Base-by-base conservation (phyloP, 2,888 invertebrate species). In the Melanotus villosus region DNA sequence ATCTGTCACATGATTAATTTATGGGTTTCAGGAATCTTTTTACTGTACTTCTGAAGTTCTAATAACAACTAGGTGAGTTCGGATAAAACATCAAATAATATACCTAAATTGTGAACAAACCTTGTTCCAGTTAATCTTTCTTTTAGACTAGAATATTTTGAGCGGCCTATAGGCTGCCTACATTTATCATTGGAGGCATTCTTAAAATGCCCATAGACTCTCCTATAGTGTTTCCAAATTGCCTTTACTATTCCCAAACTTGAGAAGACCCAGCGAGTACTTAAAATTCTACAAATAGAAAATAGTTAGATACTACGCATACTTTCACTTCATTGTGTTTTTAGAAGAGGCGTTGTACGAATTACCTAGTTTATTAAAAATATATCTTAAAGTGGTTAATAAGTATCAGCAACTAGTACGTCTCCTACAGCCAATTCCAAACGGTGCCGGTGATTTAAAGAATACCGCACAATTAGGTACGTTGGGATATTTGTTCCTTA, bases 1-100 rank as follows among this genome's bases (percentile, higher is more conserved):
- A 34, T 34, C n/a, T 34, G 34, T 10, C 6, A 10, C 10, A 10
- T 34, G 7, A 34, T 34, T 34, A 34, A 34, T 34, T 34, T 34
- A n/a, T 34, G 34, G 34, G 34, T 10, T 34, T 34, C n/a, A 34
- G 34, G n/a, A 5, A 34, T 6, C 10, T 2, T 34, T 10, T 34
- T 34, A 34, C 34, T n/a, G 7, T n/a, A 10, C n/a, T 34, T 34
- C 34, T 34, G n/a, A 34, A 34, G 34, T 34, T 34, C 34, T 43
- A 18, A 16, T n/a, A 10, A 34, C 34, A 34, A n/a, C 7, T 34
- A 34, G 6, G 43, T 14, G 5, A 16, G 18, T 19, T 43, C 43
- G 12, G 19, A 43, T 14, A 43, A 19, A 43, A 10, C 43, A 43
- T 43, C 43, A 43, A 10, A 43, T 19, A 43, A 18, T 43, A 43